Conservation (phyloP, 1,140 invertebrate species). For the Brachionus asplanchnoidis region DNA sequence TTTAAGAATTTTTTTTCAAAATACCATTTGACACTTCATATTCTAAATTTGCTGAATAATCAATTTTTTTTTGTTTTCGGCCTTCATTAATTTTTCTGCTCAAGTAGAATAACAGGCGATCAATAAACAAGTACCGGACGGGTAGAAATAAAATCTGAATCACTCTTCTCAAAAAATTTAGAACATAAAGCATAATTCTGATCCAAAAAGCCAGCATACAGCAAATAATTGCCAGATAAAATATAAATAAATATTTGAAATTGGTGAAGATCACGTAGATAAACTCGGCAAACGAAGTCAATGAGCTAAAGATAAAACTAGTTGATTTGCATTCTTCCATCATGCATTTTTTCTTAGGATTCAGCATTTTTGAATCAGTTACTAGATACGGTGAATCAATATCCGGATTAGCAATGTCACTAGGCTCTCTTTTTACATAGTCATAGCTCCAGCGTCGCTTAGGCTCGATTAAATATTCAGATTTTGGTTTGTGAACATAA, state of each 20-base stretch:
- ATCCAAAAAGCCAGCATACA: not conserved
- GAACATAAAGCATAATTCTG: not conserved
- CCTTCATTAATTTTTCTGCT: not conserved
- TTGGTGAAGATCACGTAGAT: not conserved
- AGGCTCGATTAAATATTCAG: not conserved
- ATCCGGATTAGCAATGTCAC: not conserved
- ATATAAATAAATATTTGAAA: conserved; percentile 26
- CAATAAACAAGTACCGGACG: not conserved
- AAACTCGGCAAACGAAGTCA: not conserved
- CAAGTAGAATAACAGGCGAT: not conserved
- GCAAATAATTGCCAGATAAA: not conserved
- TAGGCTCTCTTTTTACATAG: conserved; percentile 2
- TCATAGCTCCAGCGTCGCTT: conserved; percentile 6
- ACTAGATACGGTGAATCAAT: conserved; percentile 13
- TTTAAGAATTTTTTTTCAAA: not conserved
- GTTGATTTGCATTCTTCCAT: not conserved
- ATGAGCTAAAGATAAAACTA: not conserved
- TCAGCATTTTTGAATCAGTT: conserved; percentile 8
- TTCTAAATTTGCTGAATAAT: not conserved
- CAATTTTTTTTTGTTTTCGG: not conserved
- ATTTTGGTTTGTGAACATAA: not conserved
- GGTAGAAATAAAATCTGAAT: not conserved
- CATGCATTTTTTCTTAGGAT: not conserved
- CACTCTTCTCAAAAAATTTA: not conserved
- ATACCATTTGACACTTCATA: not conserved